A percentile compares a stretch with the other conserved stretches of the same genome.
Conservation (phyloP, 2,113 vertebrate species). For the Salvelinus sp. region DNA sequence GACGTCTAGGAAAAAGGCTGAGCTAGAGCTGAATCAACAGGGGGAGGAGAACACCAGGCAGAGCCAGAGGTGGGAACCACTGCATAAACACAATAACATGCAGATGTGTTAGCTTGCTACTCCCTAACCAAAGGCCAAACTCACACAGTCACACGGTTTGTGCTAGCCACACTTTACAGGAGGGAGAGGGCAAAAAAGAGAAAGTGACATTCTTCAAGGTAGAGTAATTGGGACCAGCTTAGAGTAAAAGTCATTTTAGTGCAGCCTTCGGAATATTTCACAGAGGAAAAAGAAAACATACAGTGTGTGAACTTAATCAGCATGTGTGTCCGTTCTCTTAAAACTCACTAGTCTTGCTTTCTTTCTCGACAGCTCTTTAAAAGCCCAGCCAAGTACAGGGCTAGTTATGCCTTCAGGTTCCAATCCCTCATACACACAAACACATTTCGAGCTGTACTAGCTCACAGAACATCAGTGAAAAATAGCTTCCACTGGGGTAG, state of each 20-base stretch:
- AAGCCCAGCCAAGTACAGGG: constrained; percentile 1
- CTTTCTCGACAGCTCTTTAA: constrained; percentile 2
- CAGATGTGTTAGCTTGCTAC: not conserved
- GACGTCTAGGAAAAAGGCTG: not conserved
- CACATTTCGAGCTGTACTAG: not conserved
- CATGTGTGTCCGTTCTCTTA: constrained; percentile 7
- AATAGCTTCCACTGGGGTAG: not conserved
- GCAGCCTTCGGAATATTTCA: constrained; percentile 19
- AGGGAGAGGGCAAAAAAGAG: constrained; percentile 10
- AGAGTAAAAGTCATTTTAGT: constrained; percentile 5
- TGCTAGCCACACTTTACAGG: not conserved
- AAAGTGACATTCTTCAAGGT: constrained; percentile 15
- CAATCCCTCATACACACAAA: not conserved
- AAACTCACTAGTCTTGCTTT: not conserved
- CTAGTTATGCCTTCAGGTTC: not conserved
- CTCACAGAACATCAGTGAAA: constrained; percentile 1
- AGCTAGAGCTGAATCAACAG: not conserved
- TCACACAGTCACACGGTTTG: not conserved
- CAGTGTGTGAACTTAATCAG: constrained; percentile 1
- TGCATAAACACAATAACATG: constrained; percentile 25
- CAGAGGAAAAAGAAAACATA: constrained; percentile 17
- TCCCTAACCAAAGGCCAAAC: not conserved
- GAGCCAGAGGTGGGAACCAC: not conserved
- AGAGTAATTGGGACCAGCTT: constrained; percentile 34
- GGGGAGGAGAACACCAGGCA: constrained; percentile 9